phyloP scores from a whole-genome alignment of 2,113 vertebrate species.

The Nyctereutes procyonoides region DNA sequence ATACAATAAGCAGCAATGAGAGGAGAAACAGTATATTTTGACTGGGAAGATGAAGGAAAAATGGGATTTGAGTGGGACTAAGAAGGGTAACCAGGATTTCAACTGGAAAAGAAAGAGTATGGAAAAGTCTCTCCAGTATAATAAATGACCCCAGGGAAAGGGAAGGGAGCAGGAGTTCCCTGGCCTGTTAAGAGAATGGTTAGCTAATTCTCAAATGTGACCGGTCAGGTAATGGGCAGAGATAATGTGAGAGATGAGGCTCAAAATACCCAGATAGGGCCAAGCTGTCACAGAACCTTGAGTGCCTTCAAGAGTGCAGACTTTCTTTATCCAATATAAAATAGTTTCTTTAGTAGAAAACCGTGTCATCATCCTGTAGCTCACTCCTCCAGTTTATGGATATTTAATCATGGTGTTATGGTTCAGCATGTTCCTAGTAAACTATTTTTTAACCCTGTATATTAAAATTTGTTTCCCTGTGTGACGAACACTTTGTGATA shows the following conservation, averaged over 20 bases:
- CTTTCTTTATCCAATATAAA: not conserved
- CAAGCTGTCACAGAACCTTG: not conserved
- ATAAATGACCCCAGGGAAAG: not conserved
- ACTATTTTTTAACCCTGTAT: not conserved
- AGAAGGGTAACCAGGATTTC: not conserved
- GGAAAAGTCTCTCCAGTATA: not conserved
- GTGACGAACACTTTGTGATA: not conserved
- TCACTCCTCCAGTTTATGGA: not conserved
- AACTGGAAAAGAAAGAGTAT: not conserved
- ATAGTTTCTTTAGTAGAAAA: not conserved
- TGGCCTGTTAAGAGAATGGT: not conserved
- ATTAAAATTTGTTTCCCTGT: not conserved
- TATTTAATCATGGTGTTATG: not conserved
- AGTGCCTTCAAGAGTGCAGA: not conserved
- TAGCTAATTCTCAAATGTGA: not conserved
- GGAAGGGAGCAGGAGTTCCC: accelerated
- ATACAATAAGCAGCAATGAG: not conserved
- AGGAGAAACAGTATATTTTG: not conserved
- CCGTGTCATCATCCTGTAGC: not conserved
- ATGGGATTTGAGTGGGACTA: not conserved
- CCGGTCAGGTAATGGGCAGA: not conserved
- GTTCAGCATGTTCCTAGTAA: not conserved
- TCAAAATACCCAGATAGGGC: not conserved
- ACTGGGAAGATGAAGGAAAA: not conserved
- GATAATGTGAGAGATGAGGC: not conserved